These are phyloP conservation scores for Luidia sarsii DNA, from an alignment of 53 echinoderm and acorn worm species.

Conservation along the genomic window DNA sequence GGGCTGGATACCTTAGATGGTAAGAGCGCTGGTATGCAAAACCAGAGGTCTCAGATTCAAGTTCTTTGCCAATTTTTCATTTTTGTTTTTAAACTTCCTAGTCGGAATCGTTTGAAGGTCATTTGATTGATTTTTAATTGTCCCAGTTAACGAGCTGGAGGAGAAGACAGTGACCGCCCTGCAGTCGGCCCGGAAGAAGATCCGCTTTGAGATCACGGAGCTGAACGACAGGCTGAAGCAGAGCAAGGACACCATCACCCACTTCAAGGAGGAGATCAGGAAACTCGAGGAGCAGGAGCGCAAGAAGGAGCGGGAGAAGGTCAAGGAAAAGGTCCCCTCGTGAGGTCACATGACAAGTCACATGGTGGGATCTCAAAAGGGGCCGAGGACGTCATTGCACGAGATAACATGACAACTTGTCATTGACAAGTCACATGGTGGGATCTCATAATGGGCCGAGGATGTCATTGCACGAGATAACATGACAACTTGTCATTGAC, in stretches of 20 bases:
- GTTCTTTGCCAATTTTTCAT: too few relatives aligned
- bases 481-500: background rate
- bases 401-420: background rate
- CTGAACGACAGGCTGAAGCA: slow-evolving; percentile 93
- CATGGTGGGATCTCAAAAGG: too few relatives aligned
- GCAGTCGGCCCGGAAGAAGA: slow-evolving; percentile 96
- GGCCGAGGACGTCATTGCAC: too few relatives aligned
- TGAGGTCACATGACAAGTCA: slow-evolving; percentile 44
- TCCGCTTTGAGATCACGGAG: slow-evolving; percentile 93
- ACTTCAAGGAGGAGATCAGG: slow-evolving; percentile 96
- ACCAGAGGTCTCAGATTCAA: too few relatives aligned
- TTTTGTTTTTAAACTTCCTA: too few relatives aligned
- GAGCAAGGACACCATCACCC: slow-evolving; percentile 93
- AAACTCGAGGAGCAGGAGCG: slow-evolving; percentile 90
- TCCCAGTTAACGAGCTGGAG: slow-evolving; percentile 83
- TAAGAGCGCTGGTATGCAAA: too few relatives aligned
- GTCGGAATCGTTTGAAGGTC: too few relatives aligned
- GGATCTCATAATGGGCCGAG: background rate
- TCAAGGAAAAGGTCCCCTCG: slow-evolving; percentile 45
- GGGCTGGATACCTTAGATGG: too few relatives aligned
- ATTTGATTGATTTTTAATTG: too few relatives aligned
- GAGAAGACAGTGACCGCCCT: slow-evolving; percentile 78
- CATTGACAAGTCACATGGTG: background rate
- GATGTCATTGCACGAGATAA: background rate
- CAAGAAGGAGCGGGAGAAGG: slow-evolving; percentile 62